Conservation (phyloP, 2,797 vertebrate species). For the Acanthiza pusilla region DNA sequence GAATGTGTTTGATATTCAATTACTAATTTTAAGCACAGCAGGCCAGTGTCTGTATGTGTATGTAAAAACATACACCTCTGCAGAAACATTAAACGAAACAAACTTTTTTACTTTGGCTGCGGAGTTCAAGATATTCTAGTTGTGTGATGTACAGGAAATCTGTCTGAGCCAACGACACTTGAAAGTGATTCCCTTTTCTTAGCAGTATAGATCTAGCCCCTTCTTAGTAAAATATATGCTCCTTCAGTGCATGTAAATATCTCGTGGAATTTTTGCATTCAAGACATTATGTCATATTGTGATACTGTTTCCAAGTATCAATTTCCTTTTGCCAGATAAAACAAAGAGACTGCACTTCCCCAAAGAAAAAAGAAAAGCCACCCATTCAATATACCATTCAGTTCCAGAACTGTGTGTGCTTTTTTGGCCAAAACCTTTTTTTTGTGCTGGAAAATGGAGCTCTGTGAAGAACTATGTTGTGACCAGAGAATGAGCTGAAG, state of each 20-base stretch:
- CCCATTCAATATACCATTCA: not conserved
- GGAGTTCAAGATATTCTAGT: not conserved
- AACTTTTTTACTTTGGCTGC: not conserved
- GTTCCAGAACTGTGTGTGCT: not conserved
- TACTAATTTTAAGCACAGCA: not conserved
- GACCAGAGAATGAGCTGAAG: not conserved
- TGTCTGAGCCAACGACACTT: not conserved
- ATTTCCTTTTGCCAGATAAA: not conserved
- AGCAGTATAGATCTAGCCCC: not conserved
- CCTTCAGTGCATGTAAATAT: not conserved
- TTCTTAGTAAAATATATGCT: not conserved
- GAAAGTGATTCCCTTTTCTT: not conserved
- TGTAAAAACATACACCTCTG: not conserved
- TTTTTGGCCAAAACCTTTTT: not conserved
- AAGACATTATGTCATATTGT: not conserved
- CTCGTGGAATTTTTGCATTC: not conserved
- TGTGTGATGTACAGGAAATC: not conserved
- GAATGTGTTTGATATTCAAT: not conserved
- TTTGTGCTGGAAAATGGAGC: not conserved
- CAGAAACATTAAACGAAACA: not conserved
- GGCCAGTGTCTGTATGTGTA: not conserved
- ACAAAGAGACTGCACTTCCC: not conserved
- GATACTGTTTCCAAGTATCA: not conserved
- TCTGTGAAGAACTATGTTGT: not conserved
- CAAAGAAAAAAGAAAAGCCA: not conserved